These are phyloP conservation scores for Nymphalis urticae DNA, from an alignment of 2,888 invertebrate species.

Conservation along the genomic window DNA sequence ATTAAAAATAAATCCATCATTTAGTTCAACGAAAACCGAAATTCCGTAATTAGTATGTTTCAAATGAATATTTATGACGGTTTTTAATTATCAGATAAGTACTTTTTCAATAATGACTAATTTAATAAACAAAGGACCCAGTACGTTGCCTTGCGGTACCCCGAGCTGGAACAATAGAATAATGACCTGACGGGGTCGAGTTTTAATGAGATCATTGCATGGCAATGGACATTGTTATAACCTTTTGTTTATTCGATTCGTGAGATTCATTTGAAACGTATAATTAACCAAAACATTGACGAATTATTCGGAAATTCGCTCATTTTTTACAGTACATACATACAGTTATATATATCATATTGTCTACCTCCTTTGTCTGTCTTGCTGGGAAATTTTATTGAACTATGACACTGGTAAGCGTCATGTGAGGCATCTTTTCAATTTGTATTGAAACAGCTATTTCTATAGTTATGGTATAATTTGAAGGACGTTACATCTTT, in stretches of 20 bases:
- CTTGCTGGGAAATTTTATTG: no score
- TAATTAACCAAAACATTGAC: conserved; percentile 7
- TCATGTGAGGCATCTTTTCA: no score
- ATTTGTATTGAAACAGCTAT: no score
- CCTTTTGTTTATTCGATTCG: conserved; percentile 32
- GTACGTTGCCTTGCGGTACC: conserved; percentile 36
- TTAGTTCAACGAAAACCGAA: not conserved
- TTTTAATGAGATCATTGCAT: conserved; percentile 32
- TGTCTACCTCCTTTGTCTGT: no score
- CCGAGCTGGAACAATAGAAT: conserved; percentile 29
- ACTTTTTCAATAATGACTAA: conserved; percentile 31
- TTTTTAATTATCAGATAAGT: conserved; percentile 23
- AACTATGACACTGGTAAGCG: no score
- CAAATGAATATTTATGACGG: conserved; percentile 15
- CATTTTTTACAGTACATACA: no score
- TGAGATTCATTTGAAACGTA: conserved; percentile 28
- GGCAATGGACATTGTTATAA: conserved; percentile 30
- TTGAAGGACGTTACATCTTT: no score
- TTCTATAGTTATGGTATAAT: no score
- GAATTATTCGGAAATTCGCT: not conserved
- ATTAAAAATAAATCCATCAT: not conserved
- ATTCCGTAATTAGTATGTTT: conserved; percentile 10
- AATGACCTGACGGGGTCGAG: conserved; percentile 28
- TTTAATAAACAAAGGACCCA: conserved; percentile 35
- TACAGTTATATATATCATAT: no score